These are phyloP conservation scores for Origma solitaria DNA, from an alignment of 2,113 vertebrate genomes.

Conservation along the genomic window DNA sequence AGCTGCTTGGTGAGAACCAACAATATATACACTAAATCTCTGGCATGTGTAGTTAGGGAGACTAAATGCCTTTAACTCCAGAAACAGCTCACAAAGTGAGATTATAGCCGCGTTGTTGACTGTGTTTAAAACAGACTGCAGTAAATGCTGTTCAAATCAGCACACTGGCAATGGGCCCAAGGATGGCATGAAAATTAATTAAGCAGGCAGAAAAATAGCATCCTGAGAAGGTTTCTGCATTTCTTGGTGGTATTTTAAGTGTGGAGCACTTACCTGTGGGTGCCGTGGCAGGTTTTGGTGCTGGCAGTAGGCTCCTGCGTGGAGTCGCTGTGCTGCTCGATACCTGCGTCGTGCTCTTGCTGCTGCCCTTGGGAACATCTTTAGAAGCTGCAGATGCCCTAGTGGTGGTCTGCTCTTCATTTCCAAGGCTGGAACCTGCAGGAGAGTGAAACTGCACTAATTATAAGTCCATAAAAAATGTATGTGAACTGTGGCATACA, in stretches of 20 bases:
- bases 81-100: neutral
- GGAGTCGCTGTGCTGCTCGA: slow-evolving; percentile 67
- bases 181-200: neutral
- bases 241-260: neutral
- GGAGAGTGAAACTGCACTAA: slow-evolving; percentile 38
- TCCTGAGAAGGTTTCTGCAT: neutral
- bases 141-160: neutral
- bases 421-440: slow-evolving; percentile 79
- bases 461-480: slow-evolving; percentile 64
- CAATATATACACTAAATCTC: neutral
- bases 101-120: neutral
- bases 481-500: neutral
- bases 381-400: slow-evolving; percentile 67
- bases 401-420: slow-evolving; percentile 73
- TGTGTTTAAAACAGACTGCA: neutral
- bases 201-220: neutral
- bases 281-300: slow-evolving; percentile 67
- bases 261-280: slow-evolving; percentile 66
- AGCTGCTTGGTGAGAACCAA: neutral
- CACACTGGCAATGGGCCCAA: neutral
- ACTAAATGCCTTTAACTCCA: neutral
- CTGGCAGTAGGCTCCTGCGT: slow-evolving; percentile 80
- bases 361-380: slow-evolving; percentile 67
- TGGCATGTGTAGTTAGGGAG: neutral
- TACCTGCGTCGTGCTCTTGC: slow-evolving; percentile 48